A percentile compares a stretch with the other conserved stretches of the same genome.
Conservation (phyloP, 2,888 invertebrate genomes). For the Aleiodes leptofemur region DNA sequence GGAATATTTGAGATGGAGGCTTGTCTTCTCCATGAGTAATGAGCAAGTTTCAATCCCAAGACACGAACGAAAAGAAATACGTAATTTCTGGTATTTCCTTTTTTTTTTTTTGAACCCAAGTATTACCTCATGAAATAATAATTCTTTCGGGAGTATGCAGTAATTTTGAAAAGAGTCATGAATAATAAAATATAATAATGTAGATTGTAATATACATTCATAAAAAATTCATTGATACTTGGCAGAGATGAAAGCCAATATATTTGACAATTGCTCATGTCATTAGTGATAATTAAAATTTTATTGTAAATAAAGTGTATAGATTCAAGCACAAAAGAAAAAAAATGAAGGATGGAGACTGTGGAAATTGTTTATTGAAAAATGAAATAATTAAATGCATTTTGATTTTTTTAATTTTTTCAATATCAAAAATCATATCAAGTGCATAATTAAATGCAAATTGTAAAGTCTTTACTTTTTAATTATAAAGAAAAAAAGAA, state of each 20-base stretch:
- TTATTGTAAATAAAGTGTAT: slow-evolving; percentile 22
- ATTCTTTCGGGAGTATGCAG: background rate
- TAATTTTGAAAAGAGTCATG: background rate
- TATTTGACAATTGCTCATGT: slow-evolving; percentile 35
- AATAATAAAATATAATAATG: background rate
- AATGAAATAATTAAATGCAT: background rate
- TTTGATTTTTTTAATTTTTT: background rate
- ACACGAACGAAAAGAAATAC: background rate
- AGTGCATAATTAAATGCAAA: slow-evolving; percentile 11
- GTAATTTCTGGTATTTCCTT: background rate
- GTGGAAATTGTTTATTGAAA: slow-evolving; percentile 1
- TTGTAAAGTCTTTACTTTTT: background rate
- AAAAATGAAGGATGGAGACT: background rate
- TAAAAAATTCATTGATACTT: background rate
- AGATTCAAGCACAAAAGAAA: background rate
- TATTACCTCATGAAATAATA: background rate
- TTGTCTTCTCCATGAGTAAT: background rate
- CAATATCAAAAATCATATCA: slow-evolving; percentile 20
- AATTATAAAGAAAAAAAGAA: background rate
- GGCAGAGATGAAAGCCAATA: too few species aligned
- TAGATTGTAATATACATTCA: background rate
- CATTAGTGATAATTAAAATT: slow-evolving; percentile 8
- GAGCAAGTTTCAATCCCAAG: background rate
- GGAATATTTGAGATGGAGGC: background rate
- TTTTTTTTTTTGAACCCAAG: background rate